Evolutionary conservation across 2,888 invertebrate species (phyloP).

Genomic region (Oscheius sp.): DNA sequence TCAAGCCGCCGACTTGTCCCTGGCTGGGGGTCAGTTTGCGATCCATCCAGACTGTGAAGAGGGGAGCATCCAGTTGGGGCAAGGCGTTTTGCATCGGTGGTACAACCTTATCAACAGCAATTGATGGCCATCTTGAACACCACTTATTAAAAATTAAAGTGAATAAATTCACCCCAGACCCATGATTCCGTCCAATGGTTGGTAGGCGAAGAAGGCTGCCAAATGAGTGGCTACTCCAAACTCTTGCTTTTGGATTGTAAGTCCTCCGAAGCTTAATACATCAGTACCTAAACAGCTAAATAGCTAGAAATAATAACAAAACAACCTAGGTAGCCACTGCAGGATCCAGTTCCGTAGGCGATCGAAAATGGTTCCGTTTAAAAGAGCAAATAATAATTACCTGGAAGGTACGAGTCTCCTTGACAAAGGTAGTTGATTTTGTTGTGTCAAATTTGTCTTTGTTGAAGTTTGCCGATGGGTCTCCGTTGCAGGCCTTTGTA

Average conservation of each 20-base stretch:
- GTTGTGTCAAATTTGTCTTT: constrained; percentile 61
- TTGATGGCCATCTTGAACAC: constrained; percentile 64
- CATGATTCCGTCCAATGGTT: constrained; percentile 64
- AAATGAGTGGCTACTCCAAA: constrained; percentile 58
- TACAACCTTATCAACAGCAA: constrained; percentile 88
- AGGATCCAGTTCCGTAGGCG: constrained; percentile 63
- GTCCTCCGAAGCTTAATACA: constrained; percentile 53
- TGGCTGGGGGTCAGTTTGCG: constrained; percentile 32
- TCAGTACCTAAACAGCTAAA: too few relatives aligned
- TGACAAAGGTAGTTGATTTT: constrained; percentile 55
- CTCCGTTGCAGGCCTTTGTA: constrained; percentile 57
- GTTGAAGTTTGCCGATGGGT: constrained; percentile 19
- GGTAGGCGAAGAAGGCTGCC: constrained; percentile 58
- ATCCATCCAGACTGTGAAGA: constrained; percentile 93
- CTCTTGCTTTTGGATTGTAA: constrained; percentile 50
- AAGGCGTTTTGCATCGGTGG: constrained; percentile 94
- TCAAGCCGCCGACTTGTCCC: constrained; percentile 36
- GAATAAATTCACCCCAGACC: too few relatives aligned
- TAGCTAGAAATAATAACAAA: too few relatives aligned
- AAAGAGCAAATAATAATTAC: background rate
- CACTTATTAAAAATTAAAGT: too few relatives aligned
- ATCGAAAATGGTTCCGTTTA: constrained; percentile 35
- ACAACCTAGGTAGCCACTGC: constrained; percentile 59
- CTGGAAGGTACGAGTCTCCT: constrained; percentile 48
- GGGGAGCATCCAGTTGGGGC: constrained; percentile 78